Evolutionary conservation across 2,888 invertebrate genomes (phyloP), one percentile per base, ranked within the genome.

Genomic region (Lasius fuliginosus): DNA sequence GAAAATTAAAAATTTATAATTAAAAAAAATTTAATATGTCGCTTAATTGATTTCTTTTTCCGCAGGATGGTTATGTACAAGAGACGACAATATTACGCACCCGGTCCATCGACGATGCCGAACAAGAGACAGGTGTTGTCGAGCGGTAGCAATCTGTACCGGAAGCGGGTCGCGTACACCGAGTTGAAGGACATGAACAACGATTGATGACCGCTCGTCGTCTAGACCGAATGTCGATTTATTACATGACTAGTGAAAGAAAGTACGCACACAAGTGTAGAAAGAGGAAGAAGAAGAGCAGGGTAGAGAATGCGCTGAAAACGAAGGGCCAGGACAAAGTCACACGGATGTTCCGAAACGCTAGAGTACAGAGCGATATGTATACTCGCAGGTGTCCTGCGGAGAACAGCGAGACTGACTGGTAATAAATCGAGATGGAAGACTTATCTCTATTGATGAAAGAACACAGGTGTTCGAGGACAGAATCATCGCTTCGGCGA

Each of bases 111-210:
- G 58, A 93, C 93, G 79, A 90, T 91, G 91, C 90, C 92, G 27
- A 92, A 92, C 84, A 91, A 82, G 56, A 85, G 91, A 74, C 89
- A 90, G 40, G 67, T 83, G 23, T 33, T 86, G 36, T 40, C 88
- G 15, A 86, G 87, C 18, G 74, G 84, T 8, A 88, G 88, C n/a
- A 91, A 90, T 49, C 83, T 93, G 15, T 94, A 94, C 81, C 92
- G 94, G 40, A 94, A 95, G 84, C 92, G 93, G 49, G 91, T 94
- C 85, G 94, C 93, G 62, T 95, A 95, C 87, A 95, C 94, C 83
- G 95, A 95, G 86, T 92, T 95, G 46, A 95, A 92, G 89, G 94
- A 94, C 86, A 94, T 95, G 94, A 93, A 92, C 92, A 94, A 94
- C 91, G 94, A 95, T 92, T 94, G 94, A 95, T 92, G 86, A 89